Percentiles rank a stretch among this genome's conserved stretches.
Conservation (phyloP, 2,888 invertebrate genomes). For the Candidula unifasciata region DNA sequence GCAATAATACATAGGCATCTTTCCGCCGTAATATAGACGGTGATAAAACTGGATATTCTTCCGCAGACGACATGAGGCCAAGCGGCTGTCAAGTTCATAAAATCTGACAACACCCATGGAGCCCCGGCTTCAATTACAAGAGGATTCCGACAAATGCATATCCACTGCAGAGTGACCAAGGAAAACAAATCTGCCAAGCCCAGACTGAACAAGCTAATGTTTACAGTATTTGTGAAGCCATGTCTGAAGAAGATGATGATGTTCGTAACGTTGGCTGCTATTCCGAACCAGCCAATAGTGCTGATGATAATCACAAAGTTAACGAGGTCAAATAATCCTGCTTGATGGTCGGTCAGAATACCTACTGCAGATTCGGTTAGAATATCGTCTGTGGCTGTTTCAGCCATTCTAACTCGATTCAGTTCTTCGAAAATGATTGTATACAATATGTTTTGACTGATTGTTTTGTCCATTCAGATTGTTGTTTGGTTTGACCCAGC, state of each 20-base stretch:
- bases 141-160: neutral
- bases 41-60: neutral
- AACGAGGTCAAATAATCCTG: neutral
- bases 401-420: too few species aligned
- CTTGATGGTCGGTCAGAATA: neutral
- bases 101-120: neutral
- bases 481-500: too few species aligned
- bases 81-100: neutral
- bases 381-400: too few species aligned
- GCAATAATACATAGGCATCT: neutral
- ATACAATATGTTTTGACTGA: too few species aligned
- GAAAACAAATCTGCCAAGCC: neutral
- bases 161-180: neutral
- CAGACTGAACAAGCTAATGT: neutral
- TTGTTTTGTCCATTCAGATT: too few species aligned
- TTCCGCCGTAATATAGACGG: neutral
- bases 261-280: neutral
- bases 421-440: too few species aligned
- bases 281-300: neutral
- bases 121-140: neutral
- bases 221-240: neutral
- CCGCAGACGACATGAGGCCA: neutral
- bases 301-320: conserved; percentile 1
- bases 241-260: conserved; percentile 4
- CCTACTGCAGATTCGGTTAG: too few species aligned